phyloP scores from a whole-genome alignment of 2,888 invertebrate species.

The Physocephala rufipes region DNA sequence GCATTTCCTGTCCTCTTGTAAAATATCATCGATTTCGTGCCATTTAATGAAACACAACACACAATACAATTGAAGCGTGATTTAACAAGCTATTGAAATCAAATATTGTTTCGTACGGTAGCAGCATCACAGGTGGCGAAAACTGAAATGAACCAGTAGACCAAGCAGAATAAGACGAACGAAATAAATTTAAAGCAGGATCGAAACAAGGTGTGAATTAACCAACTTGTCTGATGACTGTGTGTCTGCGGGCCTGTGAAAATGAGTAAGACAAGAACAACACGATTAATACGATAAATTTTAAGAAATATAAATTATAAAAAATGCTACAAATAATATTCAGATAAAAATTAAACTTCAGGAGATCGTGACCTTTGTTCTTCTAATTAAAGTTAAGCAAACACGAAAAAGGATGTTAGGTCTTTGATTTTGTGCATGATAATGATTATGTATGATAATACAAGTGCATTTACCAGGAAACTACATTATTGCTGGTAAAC shows the following conservation, averaged over 20 bases:
- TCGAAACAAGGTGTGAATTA: no score
- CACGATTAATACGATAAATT: not conserved
- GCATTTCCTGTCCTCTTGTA: conserved; percentile 34
- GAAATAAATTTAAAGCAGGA: not conserved
- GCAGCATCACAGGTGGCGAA: conserved; percentile 52
- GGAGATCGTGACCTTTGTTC: no score
- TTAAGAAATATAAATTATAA: no score
- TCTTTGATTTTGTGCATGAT: no score
- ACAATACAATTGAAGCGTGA: conserved; percentile 29
- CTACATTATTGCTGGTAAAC: no score
- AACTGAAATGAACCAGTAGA: not conserved
- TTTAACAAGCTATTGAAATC: conserved; percentile 56
- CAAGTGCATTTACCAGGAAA: no score
- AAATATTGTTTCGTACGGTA: conserved; percentile 40
- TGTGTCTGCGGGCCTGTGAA: not conserved
- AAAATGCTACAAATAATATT: no score
- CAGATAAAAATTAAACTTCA: no score
- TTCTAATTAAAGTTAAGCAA: no score
- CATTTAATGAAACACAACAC: conserved; percentile 57
- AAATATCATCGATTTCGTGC: conserved; percentile 56
- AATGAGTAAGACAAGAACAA: not conserved
- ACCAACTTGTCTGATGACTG: no score
- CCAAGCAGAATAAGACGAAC: not conserved
- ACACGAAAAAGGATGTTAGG: conserved; percentile 27
- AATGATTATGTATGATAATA: no score